Evolutionary conservation across 2,113 vertebrate genomes (phyloP).

Genomic region (Nyctibius bracteatus): DNA sequence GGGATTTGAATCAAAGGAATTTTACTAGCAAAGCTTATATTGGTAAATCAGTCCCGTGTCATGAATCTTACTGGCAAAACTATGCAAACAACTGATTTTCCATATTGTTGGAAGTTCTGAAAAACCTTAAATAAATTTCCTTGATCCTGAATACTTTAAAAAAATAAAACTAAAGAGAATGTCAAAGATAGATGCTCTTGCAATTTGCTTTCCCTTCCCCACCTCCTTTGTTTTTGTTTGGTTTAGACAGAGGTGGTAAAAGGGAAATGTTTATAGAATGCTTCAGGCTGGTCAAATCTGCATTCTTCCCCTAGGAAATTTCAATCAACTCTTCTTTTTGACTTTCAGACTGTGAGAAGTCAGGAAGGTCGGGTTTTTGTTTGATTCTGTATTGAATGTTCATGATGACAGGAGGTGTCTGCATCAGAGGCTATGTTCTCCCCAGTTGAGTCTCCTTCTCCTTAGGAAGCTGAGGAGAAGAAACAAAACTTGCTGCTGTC

Average conservation of each 20-base stretch:
- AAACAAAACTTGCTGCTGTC: neutral
- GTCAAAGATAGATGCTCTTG: neutral
- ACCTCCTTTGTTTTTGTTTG: neutral
- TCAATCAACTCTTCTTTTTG: neutral
- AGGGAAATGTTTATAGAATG: neutral
- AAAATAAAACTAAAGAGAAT: neutral
- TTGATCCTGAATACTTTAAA: neutral
- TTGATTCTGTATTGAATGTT: neutral
- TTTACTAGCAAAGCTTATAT: neutral
- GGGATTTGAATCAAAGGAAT: neutral
- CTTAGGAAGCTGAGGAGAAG: neutral
- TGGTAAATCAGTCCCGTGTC: accelerated
- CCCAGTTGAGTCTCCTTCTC: neutral
- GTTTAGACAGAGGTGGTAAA: neutral
- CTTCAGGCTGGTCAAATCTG: neutral
- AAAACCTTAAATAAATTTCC: neutral
- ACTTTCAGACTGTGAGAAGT: neutral
- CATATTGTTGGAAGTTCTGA: neutral
- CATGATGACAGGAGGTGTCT: neutral
- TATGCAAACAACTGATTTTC: neutral
- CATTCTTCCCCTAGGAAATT: neutral
- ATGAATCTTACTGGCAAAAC: neutral
- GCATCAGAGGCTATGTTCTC: neutral
- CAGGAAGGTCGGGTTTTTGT: neutral
- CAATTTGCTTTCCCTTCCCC: neutral